phyloP scores from a whole-genome alignment of 2,113 vertebrate genomes.

The Hylia prasina region DNA sequence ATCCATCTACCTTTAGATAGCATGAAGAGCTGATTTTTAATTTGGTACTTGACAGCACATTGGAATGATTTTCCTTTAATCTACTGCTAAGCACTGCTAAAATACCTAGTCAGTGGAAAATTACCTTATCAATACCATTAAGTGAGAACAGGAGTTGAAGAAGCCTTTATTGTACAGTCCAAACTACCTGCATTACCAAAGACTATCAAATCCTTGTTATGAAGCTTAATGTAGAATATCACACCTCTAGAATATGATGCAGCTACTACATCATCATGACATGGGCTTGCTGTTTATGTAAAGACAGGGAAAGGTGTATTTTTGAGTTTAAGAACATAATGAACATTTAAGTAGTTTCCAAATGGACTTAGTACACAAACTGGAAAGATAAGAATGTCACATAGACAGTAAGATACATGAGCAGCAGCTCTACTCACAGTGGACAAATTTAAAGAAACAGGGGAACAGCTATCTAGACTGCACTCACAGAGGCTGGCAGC shows the following conservation, averaged over 20 bases:
- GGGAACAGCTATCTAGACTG: not conserved
- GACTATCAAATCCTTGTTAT: not conserved
- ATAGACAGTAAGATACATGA: not conserved
- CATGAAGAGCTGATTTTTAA: slow-evolving; percentile 10
- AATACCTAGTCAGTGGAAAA: slow-evolving; percentile 53
- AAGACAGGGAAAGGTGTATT: not conserved
- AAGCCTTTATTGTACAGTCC: not conserved
- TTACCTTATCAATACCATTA: slow-evolving; percentile 41
- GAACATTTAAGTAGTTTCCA: not conserved
- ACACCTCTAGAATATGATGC: not conserved
- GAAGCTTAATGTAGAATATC: not conserved
- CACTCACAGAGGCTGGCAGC: not conserved
- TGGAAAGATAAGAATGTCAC: not conserved
- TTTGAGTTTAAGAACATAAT: not conserved
- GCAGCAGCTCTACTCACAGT: not conserved
- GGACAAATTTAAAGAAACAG: not conserved
- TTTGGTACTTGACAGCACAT: slow-evolving; percentile 42
- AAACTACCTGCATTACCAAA: not conserved
- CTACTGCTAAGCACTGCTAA: slow-evolving; percentile 12
- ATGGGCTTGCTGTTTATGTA: not conserved
- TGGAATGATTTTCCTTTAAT: slow-evolving; percentile 38
- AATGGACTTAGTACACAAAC: not conserved
- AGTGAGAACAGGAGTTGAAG: not conserved
- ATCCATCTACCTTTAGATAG: not conserved
- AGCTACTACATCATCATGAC: not conserved